Percentiles rank a stretch among this genome's conserved stretches.
Conservation (phyloP, 1,140 invertebrate genomes). For the Calliopsis andreniformis region DNA sequence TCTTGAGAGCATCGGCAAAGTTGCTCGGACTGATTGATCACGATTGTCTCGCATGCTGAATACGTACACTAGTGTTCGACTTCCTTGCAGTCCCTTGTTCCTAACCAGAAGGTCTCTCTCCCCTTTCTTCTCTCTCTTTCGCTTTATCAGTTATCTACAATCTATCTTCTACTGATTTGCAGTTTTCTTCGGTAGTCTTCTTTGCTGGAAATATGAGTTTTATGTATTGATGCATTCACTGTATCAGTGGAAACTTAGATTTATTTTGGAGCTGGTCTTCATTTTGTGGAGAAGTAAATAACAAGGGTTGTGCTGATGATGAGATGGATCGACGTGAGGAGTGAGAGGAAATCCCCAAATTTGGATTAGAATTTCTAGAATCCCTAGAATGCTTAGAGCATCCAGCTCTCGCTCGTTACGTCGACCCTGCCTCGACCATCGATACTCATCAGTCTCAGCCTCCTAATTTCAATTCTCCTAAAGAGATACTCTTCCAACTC, state of each 20-base stretch:
- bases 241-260: neutral
- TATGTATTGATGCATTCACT: neutral
- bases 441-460: no score
- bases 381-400: no score
- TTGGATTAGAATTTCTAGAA: no score
- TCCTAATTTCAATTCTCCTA: no score
- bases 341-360: no score
- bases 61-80: conserved; percentile 24
- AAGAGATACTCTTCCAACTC: no score
- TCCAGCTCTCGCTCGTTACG: neutral
- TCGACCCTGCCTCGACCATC: conserved; percentile 11
- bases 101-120: no score
- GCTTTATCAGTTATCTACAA: neutral
- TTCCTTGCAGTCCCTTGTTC: neutral
- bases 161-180: neutral
- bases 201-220: neutral
- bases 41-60: conserved; percentile 44
- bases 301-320: no score
- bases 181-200: neutral
- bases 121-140: neutral
- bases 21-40: conserved; percentile 36
- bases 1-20: conserved; percentile 50
- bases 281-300: no score
- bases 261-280: no score
- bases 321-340: neutral